These are phyloP conservation scores for Ailuropoda melanoleuca DNA, from an alignment of 2,113 vertebrate species.

Conservation along the genomic window DNA sequence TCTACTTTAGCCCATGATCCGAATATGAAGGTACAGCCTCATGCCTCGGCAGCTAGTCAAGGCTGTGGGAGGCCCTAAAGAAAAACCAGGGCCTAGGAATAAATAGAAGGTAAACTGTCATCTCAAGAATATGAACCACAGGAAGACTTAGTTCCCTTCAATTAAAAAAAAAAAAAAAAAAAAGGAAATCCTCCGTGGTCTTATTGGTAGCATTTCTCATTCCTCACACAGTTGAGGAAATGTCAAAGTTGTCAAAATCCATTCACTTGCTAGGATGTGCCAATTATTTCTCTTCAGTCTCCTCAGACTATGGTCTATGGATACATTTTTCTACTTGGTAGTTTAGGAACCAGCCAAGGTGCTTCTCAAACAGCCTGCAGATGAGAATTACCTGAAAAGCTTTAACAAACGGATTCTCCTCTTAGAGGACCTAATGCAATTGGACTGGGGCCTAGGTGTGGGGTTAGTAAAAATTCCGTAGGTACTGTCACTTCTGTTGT, in stretches of 20 bases:
- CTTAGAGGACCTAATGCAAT: background rate
- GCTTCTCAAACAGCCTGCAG: background rate
- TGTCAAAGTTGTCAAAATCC: background rate
- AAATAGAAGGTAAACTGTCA: background rate
- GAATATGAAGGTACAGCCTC: background rate
- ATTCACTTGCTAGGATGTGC: background rate
- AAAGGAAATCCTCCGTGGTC: background rate
- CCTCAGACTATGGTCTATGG: background rate
- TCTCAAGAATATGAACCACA: background rate
- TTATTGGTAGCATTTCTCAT: background rate
- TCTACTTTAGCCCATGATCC: background rate
- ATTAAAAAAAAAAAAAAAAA: background rate
- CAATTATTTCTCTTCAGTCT: background rate
- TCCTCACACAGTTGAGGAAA: background rate
- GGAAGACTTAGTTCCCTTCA: background rate
- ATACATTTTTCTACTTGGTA: background rate
- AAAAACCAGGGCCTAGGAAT: background rate
- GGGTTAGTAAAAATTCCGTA: background rate
- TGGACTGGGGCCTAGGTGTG: background rate
- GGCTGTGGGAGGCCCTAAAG: background rate
- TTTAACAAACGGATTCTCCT: background rate
- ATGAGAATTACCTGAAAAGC: background rate
- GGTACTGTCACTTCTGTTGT: background rate
- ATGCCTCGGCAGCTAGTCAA: background rate
- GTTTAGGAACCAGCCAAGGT: background rate